Conservation (phyloP, 1,140 invertebrate genomes). For the Drosophila bifasciata region DNA sequence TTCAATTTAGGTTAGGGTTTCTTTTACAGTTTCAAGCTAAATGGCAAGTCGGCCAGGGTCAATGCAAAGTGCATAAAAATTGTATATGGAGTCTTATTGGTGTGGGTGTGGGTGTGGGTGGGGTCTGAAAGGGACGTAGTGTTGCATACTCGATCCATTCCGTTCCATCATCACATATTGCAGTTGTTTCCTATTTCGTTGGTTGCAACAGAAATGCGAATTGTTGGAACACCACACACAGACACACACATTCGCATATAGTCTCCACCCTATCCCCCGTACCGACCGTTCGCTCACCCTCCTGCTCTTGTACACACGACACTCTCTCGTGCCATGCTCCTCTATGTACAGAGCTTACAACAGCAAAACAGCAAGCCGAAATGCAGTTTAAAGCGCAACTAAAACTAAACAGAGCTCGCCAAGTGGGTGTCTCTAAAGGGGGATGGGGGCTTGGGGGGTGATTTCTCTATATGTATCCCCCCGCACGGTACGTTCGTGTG, state of each 20-base stretch:
- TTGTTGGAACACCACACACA: constrained; percentile 28
- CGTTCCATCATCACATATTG: constrained; percentile 35
- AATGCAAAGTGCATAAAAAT: constrained; percentile 4
- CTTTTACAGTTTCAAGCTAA: constrained; percentile 5
- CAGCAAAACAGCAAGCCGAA: constrained; percentile 63
- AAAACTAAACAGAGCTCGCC: constrained; percentile 75
- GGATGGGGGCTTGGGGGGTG: constrained; percentile 10
- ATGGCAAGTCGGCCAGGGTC: constrained; percentile 17
- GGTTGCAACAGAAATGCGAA: constrained; percentile 47
- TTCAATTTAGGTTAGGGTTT: constrained; percentile 5
- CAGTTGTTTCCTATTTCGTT: constrained; percentile 58
- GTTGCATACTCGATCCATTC: constrained; percentile 29
- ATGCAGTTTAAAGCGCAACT: constrained; percentile 81
- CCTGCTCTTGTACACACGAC: background rate
- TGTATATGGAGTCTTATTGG: background rate
- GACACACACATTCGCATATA: constrained; percentile 11
- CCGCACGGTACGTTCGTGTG: constrained; percentile 6
- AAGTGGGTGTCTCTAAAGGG: constrained; percentile 38
- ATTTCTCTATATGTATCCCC: constrained; percentile 40
- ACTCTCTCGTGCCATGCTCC: constrained; percentile 23
- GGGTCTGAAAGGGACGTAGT: background rate
- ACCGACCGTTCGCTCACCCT: background rate
- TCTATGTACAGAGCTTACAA: constrained; percentile 67
- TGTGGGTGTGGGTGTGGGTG: background rate
- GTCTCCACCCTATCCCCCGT: background rate